A percentile compares a stretch with the other conserved stretches of the same genome.
These are phyloP conservation scores for Neoarius graeffei DNA, from an alignment of 2,113 vertebrate genomes.

Conservation along the genomic window DNA sequence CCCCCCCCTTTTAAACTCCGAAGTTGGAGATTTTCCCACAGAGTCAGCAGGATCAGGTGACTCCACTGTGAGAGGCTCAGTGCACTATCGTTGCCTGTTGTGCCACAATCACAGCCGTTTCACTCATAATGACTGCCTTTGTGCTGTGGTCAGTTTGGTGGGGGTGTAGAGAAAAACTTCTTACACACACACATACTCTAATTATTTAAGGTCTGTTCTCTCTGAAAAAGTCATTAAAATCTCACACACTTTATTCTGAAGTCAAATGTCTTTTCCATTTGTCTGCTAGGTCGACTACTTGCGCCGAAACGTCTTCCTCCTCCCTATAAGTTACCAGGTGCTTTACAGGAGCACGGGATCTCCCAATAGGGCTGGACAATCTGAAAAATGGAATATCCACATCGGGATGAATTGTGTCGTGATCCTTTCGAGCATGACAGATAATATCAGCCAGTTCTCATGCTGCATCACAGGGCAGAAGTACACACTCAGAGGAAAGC, in stretches of 20 bases:
- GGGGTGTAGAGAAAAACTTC: slow-evolving; percentile 51
- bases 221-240: slow-evolving; percentile 53
- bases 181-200: slow-evolving; percentile 20
- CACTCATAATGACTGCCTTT: slow-evolving; percentile 68
- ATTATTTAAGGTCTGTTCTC: slow-evolving; percentile 16
- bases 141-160: slow-evolving; percentile 58
- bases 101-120: slow-evolving; percentile 53
- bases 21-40: slow-evolving; percentile 56
- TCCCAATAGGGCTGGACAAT: neutral
- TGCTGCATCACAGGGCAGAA: no score
- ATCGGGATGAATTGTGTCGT: no score
- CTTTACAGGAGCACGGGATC: neutral
- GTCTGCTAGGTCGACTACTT: neutral
- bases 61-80: slow-evolving; percentile 59
- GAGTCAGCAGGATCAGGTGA: slow-evolving; percentile 60
- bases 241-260: slow-evolving; percentile 41
- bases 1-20: neutral
- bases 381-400: no score
- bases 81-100: slow-evolving; percentile 55
- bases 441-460: no score
- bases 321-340: neutral
- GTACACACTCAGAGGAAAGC: neutral
- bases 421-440: neutral
- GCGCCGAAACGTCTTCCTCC: neutral
- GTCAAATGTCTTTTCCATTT: slow-evolving; percentile 6